Evolutionary conservation across 1,140 invertebrate species (phyloP), one percentile per base, ranked within the genome.

Genomic region (Thaumetopoea pityocampa): DNA sequence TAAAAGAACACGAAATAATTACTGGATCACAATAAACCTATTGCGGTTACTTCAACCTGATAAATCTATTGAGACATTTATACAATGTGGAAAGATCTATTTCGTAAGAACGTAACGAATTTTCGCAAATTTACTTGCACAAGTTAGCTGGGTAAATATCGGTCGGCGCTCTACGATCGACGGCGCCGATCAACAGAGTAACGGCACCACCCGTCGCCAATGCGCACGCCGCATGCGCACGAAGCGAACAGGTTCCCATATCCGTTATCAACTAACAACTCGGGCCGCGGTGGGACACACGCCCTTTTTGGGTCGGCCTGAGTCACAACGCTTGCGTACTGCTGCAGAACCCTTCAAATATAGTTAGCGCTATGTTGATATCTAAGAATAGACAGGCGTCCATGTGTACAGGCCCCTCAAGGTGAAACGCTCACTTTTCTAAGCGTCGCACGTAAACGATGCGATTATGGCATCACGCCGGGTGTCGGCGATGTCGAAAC

Each of bases 301-400:
- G 62, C 59, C 52, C 68, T 74, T 83, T 83, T 80, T 83, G 72
- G 79, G 79, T 83, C 79, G 77, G 67, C 51, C 64, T 77, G 58
- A 76, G 79, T 83, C 76, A 80, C 61, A 68, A 79, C 79, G 79
- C 79, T 69, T 83, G 79, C 79, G 79, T 77, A 59, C 49, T 72
- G 34, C 51, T 43, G 52, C 44, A 45, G 49, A 51, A 62, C 58
- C 62, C 51, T 66, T 59, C 54, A 35, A 60, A 63, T 59, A 64
- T 60, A 66, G 68, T 65, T 56, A 66, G 55, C 51, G 58, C 60
- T 66, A 65, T 69, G 71, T 77, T 56, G 52, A 67, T 67, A 68
- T 56, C 60, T 58, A 67, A 73, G 67, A 78, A 76, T 77, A 74
- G 73, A 80, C 72, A 72, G 76, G 73, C 65, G 59, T 60, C 47